These are phyloP conservation scores for Hetaerina titia DNA, from an alignment of 2,888 invertebrate species.

Conservation along the genomic window DNA sequence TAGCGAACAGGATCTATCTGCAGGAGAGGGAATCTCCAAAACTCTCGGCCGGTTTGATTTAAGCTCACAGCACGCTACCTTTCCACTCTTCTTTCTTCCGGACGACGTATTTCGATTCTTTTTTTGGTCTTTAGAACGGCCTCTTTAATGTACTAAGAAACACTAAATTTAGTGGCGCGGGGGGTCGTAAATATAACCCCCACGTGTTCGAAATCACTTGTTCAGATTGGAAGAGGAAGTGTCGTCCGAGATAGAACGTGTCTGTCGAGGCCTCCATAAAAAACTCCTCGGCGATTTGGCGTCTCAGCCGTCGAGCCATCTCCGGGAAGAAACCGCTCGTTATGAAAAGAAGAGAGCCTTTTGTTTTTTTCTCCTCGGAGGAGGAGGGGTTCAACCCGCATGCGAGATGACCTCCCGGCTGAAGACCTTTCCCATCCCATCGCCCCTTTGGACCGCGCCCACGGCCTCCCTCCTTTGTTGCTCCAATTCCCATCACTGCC, in stretches of 20 bases:
- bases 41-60: not conserved
- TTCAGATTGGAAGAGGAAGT: not conserved
- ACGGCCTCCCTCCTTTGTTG: not conserved
- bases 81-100: not conserved
- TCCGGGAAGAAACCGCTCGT: not conserved
- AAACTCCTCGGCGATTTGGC: not conserved
- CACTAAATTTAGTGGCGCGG: not conserved
- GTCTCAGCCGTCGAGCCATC: not conserved
- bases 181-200: not conserved
- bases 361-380: not conserved
- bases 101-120: not conserved
- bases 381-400: not conserved
- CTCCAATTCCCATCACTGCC: not conserved
- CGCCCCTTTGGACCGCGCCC: not conserved
- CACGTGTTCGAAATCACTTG: not conserved
- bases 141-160: not conserved
- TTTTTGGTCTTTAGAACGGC: not conserved
- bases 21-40: not conserved
- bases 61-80: not conserved
- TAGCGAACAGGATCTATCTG: not conserved
- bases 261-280: not conserved
- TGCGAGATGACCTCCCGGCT: not conserved
- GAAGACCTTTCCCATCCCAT: not conserved
- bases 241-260: not conserved
- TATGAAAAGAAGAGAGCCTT: not conserved